Conservation (phyloP, 2,888 invertebrate genomes). For the Pyrocoelia pectoralis region DNA sequence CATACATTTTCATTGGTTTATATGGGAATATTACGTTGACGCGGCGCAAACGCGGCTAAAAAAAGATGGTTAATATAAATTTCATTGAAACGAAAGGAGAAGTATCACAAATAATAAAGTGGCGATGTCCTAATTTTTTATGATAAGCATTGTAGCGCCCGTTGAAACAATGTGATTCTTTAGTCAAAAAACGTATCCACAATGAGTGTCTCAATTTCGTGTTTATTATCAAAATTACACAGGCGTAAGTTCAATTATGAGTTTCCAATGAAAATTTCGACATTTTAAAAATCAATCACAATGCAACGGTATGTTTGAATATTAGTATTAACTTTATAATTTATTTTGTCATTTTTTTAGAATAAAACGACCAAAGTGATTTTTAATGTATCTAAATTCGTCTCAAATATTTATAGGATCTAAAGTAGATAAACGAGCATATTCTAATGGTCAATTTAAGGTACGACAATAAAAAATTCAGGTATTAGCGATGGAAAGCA, state of each 20-base stretch:
- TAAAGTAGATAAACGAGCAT: not conserved
- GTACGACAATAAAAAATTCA: constrained; percentile 24
- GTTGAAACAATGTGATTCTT: not conserved
- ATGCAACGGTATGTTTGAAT: constrained; percentile 4
- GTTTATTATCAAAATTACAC: not conserved
- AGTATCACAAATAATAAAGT: not conserved
- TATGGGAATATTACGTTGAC: not conserved
- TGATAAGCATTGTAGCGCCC: not conserved
- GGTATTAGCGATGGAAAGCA: constrained; percentile 48
- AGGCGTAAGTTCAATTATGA: not conserved
- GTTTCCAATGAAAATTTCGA: not conserved
- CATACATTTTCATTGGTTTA: constrained; percentile 7
- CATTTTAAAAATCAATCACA: not conserved
- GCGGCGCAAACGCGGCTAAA: not conserved
- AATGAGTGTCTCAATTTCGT: not conserved
- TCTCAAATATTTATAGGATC: not conserved
- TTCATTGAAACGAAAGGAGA: not conserved
- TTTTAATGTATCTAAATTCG: not conserved
- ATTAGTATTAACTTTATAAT: not conserved
- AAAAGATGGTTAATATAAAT: not conserved
- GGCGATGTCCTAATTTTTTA: not conserved
- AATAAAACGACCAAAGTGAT: constrained; percentile 9
- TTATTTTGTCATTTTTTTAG: not conserved
- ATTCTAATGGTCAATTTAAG: constrained; percentile 14
- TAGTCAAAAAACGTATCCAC: not conserved